Conservation (phyloP, 2,113 vertebrate species). For the Mellivora capensis region DNA sequence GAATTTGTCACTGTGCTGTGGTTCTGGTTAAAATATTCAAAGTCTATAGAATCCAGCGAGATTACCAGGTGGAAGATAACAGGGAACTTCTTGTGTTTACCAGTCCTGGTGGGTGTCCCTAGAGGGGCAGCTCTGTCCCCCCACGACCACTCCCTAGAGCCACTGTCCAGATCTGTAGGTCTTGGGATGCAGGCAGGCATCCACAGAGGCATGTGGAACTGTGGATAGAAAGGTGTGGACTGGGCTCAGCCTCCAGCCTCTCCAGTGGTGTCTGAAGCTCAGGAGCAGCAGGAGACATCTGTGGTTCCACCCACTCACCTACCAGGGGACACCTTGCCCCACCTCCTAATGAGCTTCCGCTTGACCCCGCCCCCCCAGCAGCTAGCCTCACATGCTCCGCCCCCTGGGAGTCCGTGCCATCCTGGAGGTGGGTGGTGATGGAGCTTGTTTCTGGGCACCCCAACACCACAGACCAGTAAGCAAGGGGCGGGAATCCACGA, state of each 20-base stretch:
- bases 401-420: neutral
- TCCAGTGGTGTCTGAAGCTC: fast-evolving
- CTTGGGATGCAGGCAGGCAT: neutral
- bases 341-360: neutral
- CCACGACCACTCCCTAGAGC: neutral
- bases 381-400: no score
- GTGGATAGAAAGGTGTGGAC: neutral
- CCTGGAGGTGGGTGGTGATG: neutral
- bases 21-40: neutral
- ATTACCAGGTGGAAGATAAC: neutral
- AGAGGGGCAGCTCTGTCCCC: no score
- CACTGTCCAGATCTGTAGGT: neutral
- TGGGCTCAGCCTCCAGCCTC: neutral
- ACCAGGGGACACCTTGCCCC: no score
- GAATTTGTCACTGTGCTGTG: neutral
- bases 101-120: neutral
- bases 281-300: fast-evolving
- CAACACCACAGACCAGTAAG: fast-evolving
- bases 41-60: neutral
- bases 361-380: neutral
- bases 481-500: neutral
- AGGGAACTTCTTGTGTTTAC: neutral
- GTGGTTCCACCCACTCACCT: neutral
- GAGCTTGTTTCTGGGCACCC: fast-evolving
- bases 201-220: fast-evolving